phyloP scores from a whole-genome alignment of 2,113 vertebrate genomes.

The Phrynosoma platyrhinos region DNA sequence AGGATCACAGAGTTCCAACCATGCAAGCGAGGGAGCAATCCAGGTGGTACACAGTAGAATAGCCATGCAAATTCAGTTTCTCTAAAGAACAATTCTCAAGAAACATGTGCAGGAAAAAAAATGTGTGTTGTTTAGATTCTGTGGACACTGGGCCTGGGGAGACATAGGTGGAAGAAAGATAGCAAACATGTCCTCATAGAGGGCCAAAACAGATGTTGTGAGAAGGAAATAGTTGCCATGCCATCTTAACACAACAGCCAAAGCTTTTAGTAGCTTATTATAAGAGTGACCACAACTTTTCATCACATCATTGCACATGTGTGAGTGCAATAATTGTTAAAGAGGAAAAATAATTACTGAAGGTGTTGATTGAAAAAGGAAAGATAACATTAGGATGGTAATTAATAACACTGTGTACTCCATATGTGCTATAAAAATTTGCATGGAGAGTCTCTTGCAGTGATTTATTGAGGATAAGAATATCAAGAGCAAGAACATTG shows the following conservation, averaged over 20 bases:
- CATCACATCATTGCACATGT: not conserved
- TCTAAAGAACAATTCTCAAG: not conserved
- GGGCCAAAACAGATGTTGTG: not conserved
- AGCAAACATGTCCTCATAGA: not conserved
- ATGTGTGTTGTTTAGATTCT: too few species aligned
- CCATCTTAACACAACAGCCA: fast-evolving
- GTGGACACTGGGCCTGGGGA: not conserved
- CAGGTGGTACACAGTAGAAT: not conserved
- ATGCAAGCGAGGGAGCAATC: not conserved
- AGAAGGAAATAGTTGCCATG: not conserved
- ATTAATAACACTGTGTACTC: not conserved
- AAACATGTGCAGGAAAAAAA: not conserved
- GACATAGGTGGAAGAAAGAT: not conserved
- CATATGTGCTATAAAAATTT: slow-evolving; percentile 7
- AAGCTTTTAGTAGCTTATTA: not conserved
- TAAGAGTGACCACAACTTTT: not conserved
- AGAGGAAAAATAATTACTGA: slow-evolving; percentile 47
- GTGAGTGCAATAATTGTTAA: not conserved
- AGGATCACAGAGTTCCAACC: too few species aligned
- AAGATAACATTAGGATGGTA: slow-evolving; percentile 19
- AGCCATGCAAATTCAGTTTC: not conserved
- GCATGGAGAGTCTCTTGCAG: not conserved
- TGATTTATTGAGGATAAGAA: not conserved
- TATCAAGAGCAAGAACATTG: not conserved
- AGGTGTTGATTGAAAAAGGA: slow-evolving; percentile 25